These are phyloP conservation scores for Ibycter americanus DNA, from an alignment of 2,797 vertebrate genomes.

Conservation along the genomic window DNA sequence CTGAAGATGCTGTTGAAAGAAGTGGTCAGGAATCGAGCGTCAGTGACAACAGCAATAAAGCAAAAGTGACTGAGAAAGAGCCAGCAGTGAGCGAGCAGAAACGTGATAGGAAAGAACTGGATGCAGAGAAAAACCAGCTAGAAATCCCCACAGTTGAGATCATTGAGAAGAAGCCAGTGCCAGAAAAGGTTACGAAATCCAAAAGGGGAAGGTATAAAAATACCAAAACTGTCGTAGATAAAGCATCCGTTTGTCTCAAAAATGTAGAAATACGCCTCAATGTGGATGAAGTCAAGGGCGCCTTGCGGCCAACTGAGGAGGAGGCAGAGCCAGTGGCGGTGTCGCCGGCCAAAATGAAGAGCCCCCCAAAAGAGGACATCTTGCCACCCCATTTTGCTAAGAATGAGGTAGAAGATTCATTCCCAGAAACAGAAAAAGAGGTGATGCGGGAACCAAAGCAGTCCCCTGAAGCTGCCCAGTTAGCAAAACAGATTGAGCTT, in stretches of 20 bases:
- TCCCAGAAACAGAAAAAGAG: constrained; percentile 76
- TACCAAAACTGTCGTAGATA: constrained; percentile 81
- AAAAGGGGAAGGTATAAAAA: constrained; percentile 85
- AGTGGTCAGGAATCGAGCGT: constrained; percentile 60
- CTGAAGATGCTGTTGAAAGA: constrained; percentile 71
- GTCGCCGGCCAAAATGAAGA: constrained; percentile 79
- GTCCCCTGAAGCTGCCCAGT: constrained; percentile 84
- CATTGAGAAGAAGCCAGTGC: constrained; percentile 77
- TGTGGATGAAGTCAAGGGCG: constrained; percentile 83
- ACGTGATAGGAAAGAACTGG: constrained; percentile 74
- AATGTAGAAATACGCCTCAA: constrained; percentile 86
- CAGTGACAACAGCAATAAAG: constrained; percentile 70
- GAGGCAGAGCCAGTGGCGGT: constrained; percentile 72
- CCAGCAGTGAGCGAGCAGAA: constrained; percentile 48
- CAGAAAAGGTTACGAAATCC: constrained; percentile 76
- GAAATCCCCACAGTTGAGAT: constrained; percentile 72
- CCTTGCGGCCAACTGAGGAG: constrained; percentile 78
- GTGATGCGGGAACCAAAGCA: constrained; percentile 71
- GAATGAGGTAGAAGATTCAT: constrained; percentile 69
- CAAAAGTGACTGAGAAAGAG: constrained; percentile 72
- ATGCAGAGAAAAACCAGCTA: constrained; percentile 66
- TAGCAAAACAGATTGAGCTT: constrained; percentile 92
- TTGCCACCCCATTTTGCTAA: constrained; percentile 65
- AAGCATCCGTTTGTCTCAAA: constrained; percentile 84
- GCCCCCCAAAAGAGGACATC: constrained; percentile 77